Evolutionary conservation across 2,888 invertebrate species (phyloP), one percentile per base, ranked within the genome.

Genomic region (Hypolimnas misippus): DNA sequence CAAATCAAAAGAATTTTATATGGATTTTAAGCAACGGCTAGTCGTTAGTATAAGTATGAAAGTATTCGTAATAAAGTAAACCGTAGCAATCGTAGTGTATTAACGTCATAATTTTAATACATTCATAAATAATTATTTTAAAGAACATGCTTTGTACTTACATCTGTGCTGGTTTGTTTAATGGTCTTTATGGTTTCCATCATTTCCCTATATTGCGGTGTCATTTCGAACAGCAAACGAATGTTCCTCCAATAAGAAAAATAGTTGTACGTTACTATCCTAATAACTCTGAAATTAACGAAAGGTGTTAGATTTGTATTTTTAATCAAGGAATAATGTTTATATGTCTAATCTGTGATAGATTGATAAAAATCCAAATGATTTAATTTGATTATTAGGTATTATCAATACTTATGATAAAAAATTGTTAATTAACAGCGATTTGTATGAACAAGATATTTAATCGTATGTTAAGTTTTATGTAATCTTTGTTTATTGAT

Each of bases 241-340:
- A 77, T 73, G 49, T 76, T 75, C 57, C 77, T 73, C 79, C 78
- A 79, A 57, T 77, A 76, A 0, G 78, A 77, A 50, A 76, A 79
- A 31, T 70, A 78, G 56, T 76, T 76, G 33, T 68, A 57, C 3
- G 77, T 78, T 0, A 73, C 51, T 19, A 76, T 73, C 16, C 69
- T 66, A 19, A 77, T 66, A 19, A 76, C 69, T 57, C 79, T 79
- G 70, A 5, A 71, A 70, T 14, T 38, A 33, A 33, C n/a, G n/a
- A n/a, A n/a, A n/a, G n/a, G n/a, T n/a, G n/a, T n/a, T n/a, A n/a
- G n/a, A n/a, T n/a, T n/a, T n/a, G n/a, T n/a, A n/a, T n/a, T n/a
- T n/a, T n/a, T n/a, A n/a, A n/a, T n/a, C n/a, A n/a, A n/a, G n/a
- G n/a, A n/a, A n/a, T n/a, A n/a, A n/a, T n/a, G n/a, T n/a, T n/a